Conservation (phyloP, 2,888 invertebrate species). For the Nemoura dubitans region DNA sequence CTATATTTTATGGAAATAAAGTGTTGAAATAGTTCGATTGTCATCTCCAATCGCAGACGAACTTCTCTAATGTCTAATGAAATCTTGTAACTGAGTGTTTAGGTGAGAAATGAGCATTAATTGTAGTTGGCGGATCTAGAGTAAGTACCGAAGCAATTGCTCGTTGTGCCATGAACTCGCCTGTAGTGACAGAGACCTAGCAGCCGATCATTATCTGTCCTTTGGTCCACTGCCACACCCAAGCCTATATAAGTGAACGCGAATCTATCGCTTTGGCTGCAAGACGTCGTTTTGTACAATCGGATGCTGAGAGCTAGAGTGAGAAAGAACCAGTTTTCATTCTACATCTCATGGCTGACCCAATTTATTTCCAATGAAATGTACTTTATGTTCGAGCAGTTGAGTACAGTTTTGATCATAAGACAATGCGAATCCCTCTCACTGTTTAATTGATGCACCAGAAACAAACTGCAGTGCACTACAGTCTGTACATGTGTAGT, state of each 20-base stretch:
- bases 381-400: constrained; percentile 27
- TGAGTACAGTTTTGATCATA: constrained; percentile 29
- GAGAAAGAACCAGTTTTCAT: constrained; percentile 33
- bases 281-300: constrained; percentile 5
- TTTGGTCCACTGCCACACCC: constrained; percentile 35
- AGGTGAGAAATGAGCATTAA: not conserved
- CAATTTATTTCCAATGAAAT: constrained; percentile 37
- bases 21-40: constrained; percentile 12
- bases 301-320: not conserved
- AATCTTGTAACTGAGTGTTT: not conserved
- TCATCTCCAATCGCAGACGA: not conserved
- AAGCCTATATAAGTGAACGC: constrained; percentile 32
- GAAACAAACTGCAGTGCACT: not conserved
- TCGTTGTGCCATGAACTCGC: not conserved
- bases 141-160: not conserved
- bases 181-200: constrained; percentile 16
- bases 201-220: not conserved
- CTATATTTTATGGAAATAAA: not conserved
- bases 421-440: constrained; percentile 22
- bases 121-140: not conserved
- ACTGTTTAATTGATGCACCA: constrained; percentile 18
- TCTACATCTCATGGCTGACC: constrained; percentile 38
- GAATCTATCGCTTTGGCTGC: constrained; percentile 19
- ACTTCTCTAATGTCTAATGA: no score
- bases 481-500: no score